phyloP scores from a whole-genome alignment of 2,113 vertebrate genomes.

The Varanus komodoensis region DNA sequence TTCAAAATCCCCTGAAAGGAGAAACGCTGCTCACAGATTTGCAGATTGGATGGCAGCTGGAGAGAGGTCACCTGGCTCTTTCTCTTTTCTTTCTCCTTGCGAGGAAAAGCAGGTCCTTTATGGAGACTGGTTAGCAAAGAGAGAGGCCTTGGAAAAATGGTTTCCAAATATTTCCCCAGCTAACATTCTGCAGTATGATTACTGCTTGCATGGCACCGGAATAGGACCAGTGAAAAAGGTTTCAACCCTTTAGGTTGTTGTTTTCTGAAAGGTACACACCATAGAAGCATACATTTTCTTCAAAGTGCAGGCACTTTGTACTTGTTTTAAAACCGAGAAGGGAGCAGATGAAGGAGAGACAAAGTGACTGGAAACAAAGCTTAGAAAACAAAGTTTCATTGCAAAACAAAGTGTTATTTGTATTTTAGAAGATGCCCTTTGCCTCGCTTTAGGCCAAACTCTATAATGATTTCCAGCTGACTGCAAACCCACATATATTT shows the following conservation, averaged over 20 bases:
- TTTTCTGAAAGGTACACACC: background rate
- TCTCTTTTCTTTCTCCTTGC: background rate
- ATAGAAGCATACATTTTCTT: background rate
- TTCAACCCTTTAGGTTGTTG: too few species aligned
- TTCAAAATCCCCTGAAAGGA: conserved; percentile 19
- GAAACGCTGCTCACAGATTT: background rate
- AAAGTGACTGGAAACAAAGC: background rate
- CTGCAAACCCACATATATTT: background rate
- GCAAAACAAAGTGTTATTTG: background rate
- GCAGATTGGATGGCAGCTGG: background rate
- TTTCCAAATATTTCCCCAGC: too few species aligned
- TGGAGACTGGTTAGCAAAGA: background rate
- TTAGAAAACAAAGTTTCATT: background rate
- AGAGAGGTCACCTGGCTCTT: background rate
- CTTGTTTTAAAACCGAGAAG: background rate
- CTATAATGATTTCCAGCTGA: background rate
- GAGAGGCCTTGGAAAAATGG: background rate
- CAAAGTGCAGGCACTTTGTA: background rate
- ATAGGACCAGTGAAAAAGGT: background rate
- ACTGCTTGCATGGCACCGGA: background rate
- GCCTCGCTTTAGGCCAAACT: background rate
- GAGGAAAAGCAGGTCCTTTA: background rate
- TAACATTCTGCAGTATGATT: too few species aligned
- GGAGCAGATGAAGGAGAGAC: background rate
- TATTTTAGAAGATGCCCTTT: background rate